Base-by-base conservation (phyloP, 2,797 vertebrate species). In the Sphenopsis melanotis region DNA sequence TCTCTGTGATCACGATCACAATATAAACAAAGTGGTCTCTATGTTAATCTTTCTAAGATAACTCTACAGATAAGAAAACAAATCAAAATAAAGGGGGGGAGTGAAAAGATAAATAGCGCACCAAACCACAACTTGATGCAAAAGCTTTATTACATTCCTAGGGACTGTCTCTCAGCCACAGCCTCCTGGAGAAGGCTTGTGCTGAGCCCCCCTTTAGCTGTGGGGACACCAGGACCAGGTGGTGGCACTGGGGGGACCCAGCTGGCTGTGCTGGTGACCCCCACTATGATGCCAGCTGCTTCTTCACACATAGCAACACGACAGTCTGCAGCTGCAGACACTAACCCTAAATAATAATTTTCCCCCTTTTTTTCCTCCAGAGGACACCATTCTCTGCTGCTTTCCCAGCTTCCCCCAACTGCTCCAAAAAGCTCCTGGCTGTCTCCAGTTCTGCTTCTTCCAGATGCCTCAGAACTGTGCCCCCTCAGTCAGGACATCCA, bases 21-120 rank as follows among this genome's bases (percentile, higher is more conserved):
- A 32, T 3, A 17, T 26, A 44, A 63, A 36, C 2, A 32, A 50
- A 57, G 26, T 0, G 0, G 10, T 23, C 32, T 19, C 15, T 30
- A 36, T 41, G 15, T 53, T 66, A 36, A 15, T 23, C 21, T 49
- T 20, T 2, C 4, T 2, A 32, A 26, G 34, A 11, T 3, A 20
- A 11, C 11, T 52, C 61, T 44, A 9, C 30, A 30, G 18, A n/a
- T 13, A 57, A 47, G 3, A 21, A 23, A 64, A 22, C 23, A 60
- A 76, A 60, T 12, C 24, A 26, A 39, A 84, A 32, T 3, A 39
- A 66, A 15, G 2, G 1, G 11, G 8, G 8, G 2, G 42, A 32
- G 6, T 4, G 16, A 42, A 41, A 69, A 29, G 2, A 19, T 4
- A 26, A 70, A 3, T 8, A 21, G n/a, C 27, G 16, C 34, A 22